A percentile compares a stretch with the other conserved stretches of the same genome.
Evolutionary conservation across 2,888 invertebrate species (phyloP).

Genomic region (Boloria euphrosyne): DNA sequence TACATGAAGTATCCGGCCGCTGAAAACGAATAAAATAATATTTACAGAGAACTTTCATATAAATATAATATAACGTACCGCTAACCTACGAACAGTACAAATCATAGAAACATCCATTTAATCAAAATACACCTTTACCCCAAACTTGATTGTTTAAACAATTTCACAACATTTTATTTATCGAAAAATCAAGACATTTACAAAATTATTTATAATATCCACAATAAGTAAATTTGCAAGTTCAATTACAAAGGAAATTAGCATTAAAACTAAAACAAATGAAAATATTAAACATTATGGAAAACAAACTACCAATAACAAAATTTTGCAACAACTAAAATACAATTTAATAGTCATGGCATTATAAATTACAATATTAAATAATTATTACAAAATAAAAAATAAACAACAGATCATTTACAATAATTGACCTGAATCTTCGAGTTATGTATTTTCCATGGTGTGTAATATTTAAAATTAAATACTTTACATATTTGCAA

Average conservation of each 20-base stretch:
- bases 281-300: background rate
- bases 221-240: no score
- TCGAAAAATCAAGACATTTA: no score
- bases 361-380: background rate
- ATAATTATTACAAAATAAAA: no score
- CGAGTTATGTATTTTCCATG: no score
- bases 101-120: constrained; percentile 31
- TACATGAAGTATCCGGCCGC: constrained; percentile 54
- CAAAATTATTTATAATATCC: background rate
- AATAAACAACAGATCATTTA: no score
- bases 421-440: no score
- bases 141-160: constrained; percentile 38
- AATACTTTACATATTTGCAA: background rate
- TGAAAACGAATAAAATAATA: constrained; percentile 72
- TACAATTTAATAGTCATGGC: constrained; percentile 5
- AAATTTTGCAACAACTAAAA: background rate
- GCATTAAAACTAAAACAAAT: background rate
- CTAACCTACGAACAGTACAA: constrained; percentile 32
- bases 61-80: constrained; percentile 39
- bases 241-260: no score
- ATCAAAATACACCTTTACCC: constrained; percentile 40
- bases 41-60: constrained; percentile 68
- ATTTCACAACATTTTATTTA: background rate
- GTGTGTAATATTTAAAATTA: no score
- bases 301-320: background rate